Evolutionary conservation across 2,797 vertebrate genomes (phyloP).

Genomic region (Lutjanus argentimaculatus): DNA sequence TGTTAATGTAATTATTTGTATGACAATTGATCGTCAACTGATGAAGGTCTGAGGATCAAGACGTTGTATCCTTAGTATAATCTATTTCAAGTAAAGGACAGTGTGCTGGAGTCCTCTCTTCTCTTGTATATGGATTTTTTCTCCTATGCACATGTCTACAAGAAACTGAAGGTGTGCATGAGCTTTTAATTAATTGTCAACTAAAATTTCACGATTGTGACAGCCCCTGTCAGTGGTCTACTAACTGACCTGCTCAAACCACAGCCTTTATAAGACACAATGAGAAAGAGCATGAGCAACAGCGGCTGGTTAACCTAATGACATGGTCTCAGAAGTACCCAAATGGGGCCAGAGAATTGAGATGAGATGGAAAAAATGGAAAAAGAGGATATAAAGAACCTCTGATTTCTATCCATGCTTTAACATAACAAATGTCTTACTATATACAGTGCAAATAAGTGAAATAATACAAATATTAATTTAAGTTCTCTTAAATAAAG

Average conservation of each 20-base stretch:
- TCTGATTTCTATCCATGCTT: not conserved
- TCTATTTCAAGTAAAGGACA: too few relatives aligned
- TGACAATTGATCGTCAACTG: too few relatives aligned
- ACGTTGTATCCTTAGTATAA: too few relatives aligned
- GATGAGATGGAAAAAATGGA: conserved; percentile 1
- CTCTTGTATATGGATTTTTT: too few relatives aligned
- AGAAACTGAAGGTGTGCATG: too few relatives aligned
- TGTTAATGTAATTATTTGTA: too few relatives aligned
- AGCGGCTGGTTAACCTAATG: conserved; percentile 30
- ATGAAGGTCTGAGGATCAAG: too few relatives aligned
- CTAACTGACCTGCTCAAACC: conserved; percentile 18
- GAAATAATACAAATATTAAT: not conserved
- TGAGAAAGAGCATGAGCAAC: conserved; percentile 38
- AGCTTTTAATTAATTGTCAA: too few relatives aligned
- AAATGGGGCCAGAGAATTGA: conserved; percentile 16
- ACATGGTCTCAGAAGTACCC: conserved; percentile 20
- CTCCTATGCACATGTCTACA: too few relatives aligned
- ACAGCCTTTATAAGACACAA: conserved; percentile 18
- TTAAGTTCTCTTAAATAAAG: too few relatives aligned
- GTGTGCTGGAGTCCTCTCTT: too few relatives aligned
- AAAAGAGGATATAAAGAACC: not conserved
- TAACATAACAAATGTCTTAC: not conserved
- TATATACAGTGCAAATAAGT: not conserved
- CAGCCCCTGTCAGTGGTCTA: not conserved
- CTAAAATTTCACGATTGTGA: too few relatives aligned